Percentiles rank a stretch among this genome's conserved stretches.
Evolutionary conservation across 2,797 vertebrate species (phyloP).

Genomic region (Rhabdophis nuchalis): DNA sequence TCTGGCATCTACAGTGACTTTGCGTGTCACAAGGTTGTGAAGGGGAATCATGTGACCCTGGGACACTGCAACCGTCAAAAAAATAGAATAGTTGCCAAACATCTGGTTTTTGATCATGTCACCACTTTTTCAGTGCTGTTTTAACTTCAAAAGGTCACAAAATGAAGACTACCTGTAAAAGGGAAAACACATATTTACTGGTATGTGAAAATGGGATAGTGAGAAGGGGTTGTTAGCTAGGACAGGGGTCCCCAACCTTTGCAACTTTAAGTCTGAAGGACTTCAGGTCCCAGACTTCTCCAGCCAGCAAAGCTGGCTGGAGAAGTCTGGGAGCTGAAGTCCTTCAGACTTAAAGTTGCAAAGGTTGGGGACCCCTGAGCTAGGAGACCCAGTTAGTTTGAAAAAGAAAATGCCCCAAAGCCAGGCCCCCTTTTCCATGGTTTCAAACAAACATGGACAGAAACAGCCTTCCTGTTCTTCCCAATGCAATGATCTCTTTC

Average conservation of each 20-base stretch:
- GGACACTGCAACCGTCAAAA: background rate
- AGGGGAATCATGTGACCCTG: background rate
- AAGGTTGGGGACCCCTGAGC: too few relatives aligned
- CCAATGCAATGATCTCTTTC: background rate
- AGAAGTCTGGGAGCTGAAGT: too few relatives aligned
- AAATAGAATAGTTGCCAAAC: background rate
- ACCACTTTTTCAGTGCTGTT: background rate
- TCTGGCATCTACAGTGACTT: background rate
- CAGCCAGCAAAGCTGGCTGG: too few relatives aligned
- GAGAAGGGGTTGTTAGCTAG: background rate
- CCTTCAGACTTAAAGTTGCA: too few relatives aligned
- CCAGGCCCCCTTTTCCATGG: background rate
- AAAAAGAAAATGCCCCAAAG: background rate
- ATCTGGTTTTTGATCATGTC: background rate
- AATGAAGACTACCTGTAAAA: background rate
- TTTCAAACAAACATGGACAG: background rate
- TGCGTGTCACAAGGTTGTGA: background rate
- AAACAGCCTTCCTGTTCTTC: background rate
- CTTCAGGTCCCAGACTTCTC: too few relatives aligned
- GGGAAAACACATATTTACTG: background rate
- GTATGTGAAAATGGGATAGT: background rate
- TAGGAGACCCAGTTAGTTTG: background rate
- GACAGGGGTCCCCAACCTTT: too few relatives aligned
- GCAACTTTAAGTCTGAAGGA: too few relatives aligned
- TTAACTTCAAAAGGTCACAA: background rate